Evolutionary conservation across 2,888 invertebrate species (phyloP).

Genomic region (Drosophila nr. perissopoda): DNA sequence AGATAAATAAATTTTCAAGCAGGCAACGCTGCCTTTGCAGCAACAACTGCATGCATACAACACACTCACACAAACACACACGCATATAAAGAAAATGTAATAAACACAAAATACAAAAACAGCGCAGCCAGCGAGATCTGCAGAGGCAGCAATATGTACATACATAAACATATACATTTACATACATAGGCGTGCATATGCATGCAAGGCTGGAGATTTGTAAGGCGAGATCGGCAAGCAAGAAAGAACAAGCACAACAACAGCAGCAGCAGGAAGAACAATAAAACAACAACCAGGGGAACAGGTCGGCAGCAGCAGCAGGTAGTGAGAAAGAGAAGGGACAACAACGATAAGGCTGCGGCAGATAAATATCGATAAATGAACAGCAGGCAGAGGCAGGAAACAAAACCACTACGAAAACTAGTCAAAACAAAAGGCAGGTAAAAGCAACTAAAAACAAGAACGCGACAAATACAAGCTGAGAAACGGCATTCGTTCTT

Average conservation of each 20-base stretch:
- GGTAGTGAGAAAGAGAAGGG: slow-evolving; percentile 51
- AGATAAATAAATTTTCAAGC: slow-evolving; percentile 76
- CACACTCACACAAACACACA: slow-evolving; percentile 9
- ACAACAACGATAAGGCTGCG: slow-evolving; percentile 49
- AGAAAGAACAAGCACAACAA: slow-evolving; percentile 43
- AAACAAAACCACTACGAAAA: slow-evolving; percentile 47
- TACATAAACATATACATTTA: slow-evolving; percentile 2
- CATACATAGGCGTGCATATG: slow-evolving; percentile 5
- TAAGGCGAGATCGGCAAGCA: slow-evolving; percentile 66
- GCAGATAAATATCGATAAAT: slow-evolving; percentile 71
- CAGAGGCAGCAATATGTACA: slow-evolving; percentile 31
- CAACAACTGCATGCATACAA: slow-evolving; percentile 39
- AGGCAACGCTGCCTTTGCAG: slow-evolving; percentile 29
- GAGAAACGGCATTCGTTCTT: slow-evolving; percentile 13
- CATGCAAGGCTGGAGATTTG: slow-evolving; percentile 60
- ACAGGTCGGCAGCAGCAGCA: slow-evolving; percentile 67
- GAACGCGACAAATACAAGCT: slow-evolving; percentile 17
- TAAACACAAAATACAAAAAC: slow-evolving; percentile 73
- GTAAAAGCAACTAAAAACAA: slow-evolving; percentile 41
- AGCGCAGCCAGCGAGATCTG: slow-evolving; percentile 51
- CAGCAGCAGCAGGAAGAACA: slow-evolving; percentile 29
- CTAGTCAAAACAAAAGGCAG: slow-evolving; percentile 59
- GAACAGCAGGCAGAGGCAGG: slow-evolving; percentile 36
- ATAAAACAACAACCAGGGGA: slow-evolving; percentile 52
- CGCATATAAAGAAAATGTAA: slow-evolving; percentile 58